Conservation (phyloP, 2,888 invertebrate genomes). For the Troides oblongomaculatus region DNA sequence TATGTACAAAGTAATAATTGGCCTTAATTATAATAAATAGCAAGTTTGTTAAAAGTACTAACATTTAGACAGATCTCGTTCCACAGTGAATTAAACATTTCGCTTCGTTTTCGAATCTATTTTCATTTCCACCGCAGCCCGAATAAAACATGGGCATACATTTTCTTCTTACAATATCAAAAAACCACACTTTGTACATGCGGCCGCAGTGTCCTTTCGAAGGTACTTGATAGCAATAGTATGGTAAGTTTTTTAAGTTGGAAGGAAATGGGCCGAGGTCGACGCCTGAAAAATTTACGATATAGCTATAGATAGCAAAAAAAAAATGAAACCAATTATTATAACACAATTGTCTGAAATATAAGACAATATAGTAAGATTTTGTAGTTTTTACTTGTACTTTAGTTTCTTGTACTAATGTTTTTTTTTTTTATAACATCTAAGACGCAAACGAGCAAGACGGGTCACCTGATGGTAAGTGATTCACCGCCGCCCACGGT, state of each 20-base stretch:
- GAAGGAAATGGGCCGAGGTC: constrained; percentile 64
- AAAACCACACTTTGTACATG: constrained; percentile 60
- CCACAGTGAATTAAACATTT: constrained; percentile 55
- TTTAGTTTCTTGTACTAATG: too few relatives aligned
- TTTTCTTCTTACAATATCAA: constrained; percentile 57
- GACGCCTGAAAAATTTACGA: constrained; percentile 55
- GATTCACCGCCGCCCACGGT: too few relatives aligned
- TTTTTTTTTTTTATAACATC: too few relatives aligned
- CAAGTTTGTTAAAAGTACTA: not conserved
- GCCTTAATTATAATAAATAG: too few relatives aligned
- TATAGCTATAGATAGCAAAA: constrained; percentile 9
- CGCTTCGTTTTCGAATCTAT: constrained; percentile 50
- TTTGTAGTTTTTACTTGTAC: too few relatives aligned
- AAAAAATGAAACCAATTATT: not conserved
- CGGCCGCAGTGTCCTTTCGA: constrained; percentile 58
- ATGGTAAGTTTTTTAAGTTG: constrained; percentile 59
- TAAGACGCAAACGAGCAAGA: too few relatives aligned
- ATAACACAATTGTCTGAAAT: too few relatives aligned
- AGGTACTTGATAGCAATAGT: constrained; percentile 68
- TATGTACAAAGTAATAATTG: too few relatives aligned
- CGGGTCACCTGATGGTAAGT: too few relatives aligned
- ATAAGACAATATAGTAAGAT: too few relatives aligned
- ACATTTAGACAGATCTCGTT: constrained; percentile 32
- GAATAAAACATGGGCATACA: constrained; percentile 71
- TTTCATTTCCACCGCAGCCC: constrained; percentile 72